These are phyloP conservation scores for Cryptus viduatorius DNA, from an alignment of 2,888 invertebrate genomes.

Conservation along the genomic window DNA sequence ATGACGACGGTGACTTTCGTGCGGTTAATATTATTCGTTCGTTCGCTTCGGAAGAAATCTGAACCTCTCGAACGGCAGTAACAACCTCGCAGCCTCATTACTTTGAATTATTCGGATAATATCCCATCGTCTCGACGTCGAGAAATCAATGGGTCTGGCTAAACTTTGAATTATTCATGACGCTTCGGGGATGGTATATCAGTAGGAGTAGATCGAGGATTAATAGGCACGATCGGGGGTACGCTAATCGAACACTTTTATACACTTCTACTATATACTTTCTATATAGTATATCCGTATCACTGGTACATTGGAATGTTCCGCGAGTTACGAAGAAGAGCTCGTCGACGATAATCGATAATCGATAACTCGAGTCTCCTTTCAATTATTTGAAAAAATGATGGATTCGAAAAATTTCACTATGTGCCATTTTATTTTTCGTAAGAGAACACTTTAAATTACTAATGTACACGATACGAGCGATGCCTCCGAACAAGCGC, in stretches of 20 bases:
- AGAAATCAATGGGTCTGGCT: constrained; percentile 82
- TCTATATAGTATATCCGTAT: neutral
- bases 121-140: constrained; percentile 79
- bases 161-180: constrained; percentile 82
- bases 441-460: neutral
- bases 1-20: neutral
- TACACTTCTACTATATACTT: constrained; percentile 23
- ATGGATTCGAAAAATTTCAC: too few relatives aligned
- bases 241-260: constrained; percentile 55
- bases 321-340: neutral
- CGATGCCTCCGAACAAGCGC: too few relatives aligned
- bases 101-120: constrained; percentile 84
- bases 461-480: too few relatives aligned
- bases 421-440: neutral
- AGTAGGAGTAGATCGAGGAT: constrained; percentile 78
- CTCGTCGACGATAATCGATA: constrained; percentile 61
- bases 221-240: constrained; percentile 57
- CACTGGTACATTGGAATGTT: neutral
- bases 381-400: constrained; percentile 50
- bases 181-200: constrained; percentile 70
- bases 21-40: neutral
- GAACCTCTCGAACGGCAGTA: constrained; percentile 40
- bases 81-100: constrained; percentile 78
- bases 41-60: neutral
- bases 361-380: constrained; percentile 61